Evolutionary conservation across 2,888 invertebrate genomes (phyloP).

Genomic region (Pyralis farinalis): DNA sequence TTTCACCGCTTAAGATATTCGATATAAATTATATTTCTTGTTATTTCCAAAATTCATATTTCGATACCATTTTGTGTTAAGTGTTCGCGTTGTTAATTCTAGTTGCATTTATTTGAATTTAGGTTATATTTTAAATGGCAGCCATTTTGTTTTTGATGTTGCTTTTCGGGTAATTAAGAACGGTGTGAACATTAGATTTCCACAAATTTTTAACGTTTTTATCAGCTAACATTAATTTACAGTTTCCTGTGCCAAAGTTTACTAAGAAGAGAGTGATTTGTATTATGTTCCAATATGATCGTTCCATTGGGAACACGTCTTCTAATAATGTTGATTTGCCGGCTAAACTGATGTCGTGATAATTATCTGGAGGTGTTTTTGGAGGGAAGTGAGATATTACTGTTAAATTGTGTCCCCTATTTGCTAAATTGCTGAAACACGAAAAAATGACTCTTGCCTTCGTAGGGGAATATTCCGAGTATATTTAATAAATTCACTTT

Average conservation of each 20-base stretch:
- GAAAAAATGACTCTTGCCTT: slow-evolving; percentile 82
- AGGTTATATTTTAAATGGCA: no score
- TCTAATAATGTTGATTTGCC: slow-evolving; percentile 20
- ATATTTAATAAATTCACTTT: slow-evolving; percentile 45
- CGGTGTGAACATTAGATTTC: no score
- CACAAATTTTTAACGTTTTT: slow-evolving; percentile 24
- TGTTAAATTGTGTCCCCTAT: slow-evolving; percentile 81
- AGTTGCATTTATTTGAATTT: no score
- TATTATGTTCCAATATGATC: slow-evolving; percentile 13
- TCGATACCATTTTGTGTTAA: no score
- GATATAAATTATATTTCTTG: no score
- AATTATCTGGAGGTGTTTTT: slow-evolving; percentile 29
- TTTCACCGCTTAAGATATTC: no score
- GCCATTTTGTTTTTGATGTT: no score
- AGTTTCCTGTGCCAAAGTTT: slow-evolving; percentile 17
- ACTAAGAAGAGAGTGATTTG: slow-evolving; percentile 12
- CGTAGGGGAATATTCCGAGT: slow-evolving; percentile 79
- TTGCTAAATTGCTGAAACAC: slow-evolving; percentile 76
- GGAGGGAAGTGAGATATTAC: slow-evolving; percentile 80
- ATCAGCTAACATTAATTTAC: slow-evolving; percentile 21
- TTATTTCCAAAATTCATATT: no score
- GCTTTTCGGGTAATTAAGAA: no score
- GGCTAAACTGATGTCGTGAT: slow-evolving; percentile 22
- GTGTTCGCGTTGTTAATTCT: no score
- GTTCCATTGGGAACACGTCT: slow-evolving; percentile 19